Conservation (phyloP, 2,888 invertebrate genomes). For the Eudemis profundana region DNA sequence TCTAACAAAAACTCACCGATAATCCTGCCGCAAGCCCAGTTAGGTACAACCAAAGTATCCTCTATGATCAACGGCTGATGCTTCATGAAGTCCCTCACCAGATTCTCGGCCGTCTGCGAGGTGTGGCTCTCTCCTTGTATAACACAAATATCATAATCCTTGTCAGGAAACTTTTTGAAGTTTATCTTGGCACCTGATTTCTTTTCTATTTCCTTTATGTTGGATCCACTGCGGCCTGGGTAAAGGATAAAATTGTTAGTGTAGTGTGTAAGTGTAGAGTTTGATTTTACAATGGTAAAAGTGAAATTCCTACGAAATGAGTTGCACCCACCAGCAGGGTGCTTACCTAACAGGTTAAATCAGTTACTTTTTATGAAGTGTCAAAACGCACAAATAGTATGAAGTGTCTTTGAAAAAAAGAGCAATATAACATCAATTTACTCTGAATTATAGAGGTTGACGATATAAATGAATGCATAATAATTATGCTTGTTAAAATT, state of each 20-base stretch:
- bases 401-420: too few species aligned
- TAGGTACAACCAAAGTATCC: conserved; percentile 88
- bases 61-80: conserved; percentile 89
- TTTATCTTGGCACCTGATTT: conserved; percentile 88
- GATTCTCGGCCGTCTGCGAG: conserved; percentile 89
- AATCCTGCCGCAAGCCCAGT: conserved; percentile 88
- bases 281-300: too few species aligned
- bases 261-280: too few species aligned
- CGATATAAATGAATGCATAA: too few species aligned
- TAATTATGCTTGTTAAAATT: too few species aligned
- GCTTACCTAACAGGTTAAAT: too few species aligned
- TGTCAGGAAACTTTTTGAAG: conserved; percentile 82
- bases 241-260: conserved; percentile 41
- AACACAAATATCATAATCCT: conserved; percentile 87
- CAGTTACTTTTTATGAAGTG: too few species aligned
- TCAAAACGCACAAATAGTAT: too few species aligned
- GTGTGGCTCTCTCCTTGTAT: conserved; percentile 89
- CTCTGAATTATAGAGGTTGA: too few species aligned
- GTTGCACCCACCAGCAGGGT: too few species aligned
- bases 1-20: conserved; percentile 81
- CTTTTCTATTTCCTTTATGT: conserved; percentile 90
- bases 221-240: conserved; percentile 89
- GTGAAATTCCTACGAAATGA: too few species aligned
- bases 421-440: too few species aligned
- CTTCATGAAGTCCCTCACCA: conserved; percentile 88